phyloP scores from a whole-genome alignment of 2,888 invertebrate species.

The Cyrtodaria siliqua region DNA sequence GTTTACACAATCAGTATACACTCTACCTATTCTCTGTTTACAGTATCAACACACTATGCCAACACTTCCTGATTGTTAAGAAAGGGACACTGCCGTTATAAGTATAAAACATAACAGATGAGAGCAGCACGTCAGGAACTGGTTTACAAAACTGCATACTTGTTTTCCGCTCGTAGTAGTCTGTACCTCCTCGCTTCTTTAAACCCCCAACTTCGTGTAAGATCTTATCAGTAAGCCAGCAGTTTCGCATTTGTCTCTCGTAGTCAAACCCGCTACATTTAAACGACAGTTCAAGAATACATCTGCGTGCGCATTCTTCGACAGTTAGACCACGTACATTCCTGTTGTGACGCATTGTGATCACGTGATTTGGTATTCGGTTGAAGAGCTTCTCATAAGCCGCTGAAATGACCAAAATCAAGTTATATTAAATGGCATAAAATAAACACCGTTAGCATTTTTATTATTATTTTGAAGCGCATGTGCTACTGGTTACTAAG shows the following conservation, averaged over 20 bases:
- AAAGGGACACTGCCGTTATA: too few relatives aligned
- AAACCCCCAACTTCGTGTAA: constrained; percentile 73
- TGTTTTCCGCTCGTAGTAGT: constrained; percentile 79
- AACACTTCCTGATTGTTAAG: too few relatives aligned
- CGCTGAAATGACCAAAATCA: constrained; percentile 73
- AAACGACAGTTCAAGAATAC: constrained; percentile 80
- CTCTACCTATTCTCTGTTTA: too few relatives aligned
- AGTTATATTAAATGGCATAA: too few relatives aligned
- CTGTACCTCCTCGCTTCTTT: constrained; percentile 70
- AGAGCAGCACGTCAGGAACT: too few relatives aligned
- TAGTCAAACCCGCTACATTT: constrained; percentile 81
- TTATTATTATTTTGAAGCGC: too few relatives aligned
- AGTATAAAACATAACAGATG: too few relatives aligned
- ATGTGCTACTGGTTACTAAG: too few relatives aligned
- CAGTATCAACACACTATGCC: too few relatives aligned
- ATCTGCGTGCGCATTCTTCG: constrained; percentile 83
- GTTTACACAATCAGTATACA: too few relatives aligned
- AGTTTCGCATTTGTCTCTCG: constrained; percentile 72
- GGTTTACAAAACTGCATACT: constrained; percentile 73
- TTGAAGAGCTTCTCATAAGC: constrained; percentile 80
- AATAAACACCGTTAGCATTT: too few relatives aligned
- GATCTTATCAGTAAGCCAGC: constrained; percentile 79
- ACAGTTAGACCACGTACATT: constrained; percentile 76
- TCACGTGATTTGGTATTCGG: constrained; percentile 81
- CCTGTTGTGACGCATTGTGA: constrained; percentile 78